These are phyloP conservation scores for Scaptomyza polygonia DNA, from an alignment of 2,888 invertebrate genomes.

Conservation along the genomic window DNA sequence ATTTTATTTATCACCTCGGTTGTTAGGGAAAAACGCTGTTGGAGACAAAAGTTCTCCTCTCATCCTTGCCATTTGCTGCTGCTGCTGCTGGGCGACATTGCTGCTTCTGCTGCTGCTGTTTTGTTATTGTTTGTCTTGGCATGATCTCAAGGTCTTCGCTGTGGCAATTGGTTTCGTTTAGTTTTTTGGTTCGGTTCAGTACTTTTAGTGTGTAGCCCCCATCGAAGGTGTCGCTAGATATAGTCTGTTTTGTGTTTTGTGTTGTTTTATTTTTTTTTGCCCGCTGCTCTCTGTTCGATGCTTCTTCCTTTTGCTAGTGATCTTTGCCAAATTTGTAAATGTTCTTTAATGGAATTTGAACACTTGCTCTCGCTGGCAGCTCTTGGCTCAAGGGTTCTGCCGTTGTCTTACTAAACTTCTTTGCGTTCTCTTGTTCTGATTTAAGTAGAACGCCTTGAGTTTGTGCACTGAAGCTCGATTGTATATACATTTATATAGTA, in stretches of 20 bases:
- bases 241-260: constrained; percentile 24
- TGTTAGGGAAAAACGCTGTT: constrained; percentile 81
- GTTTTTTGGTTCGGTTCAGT: constrained; percentile 18
- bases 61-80: constrained; percentile 50
- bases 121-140: constrained; percentile 62
- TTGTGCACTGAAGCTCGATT: constrained; percentile 9
- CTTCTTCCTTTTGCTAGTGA: constrained; percentile 38
- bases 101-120: constrained; percentile 44
- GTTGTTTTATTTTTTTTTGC: constrained; percentile 13
- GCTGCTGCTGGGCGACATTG: constrained; percentile 17
- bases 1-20: constrained; percentile 83
- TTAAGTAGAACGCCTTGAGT: constrained; percentile 46
- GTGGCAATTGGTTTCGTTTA: constrained; percentile 48
- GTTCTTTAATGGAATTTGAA: constrained; percentile 78
- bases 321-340: constrained; percentile 80
- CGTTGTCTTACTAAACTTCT: constrained; percentile 2
- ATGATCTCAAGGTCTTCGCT: constrained; percentile 70
- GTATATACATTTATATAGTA: background rate
- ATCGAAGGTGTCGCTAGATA: constrained; percentile 55
- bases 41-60: constrained; percentile 74
- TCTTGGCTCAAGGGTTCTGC: constrained; percentile 38
- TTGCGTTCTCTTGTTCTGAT: constrained; percentile 40
- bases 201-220: constrained; percentile 29
- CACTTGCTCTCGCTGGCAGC: constrained; percentile 57
- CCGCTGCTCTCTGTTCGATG: constrained; percentile 26